phyloP scores from a whole-genome alignment of 2,797 vertebrate species.

The Hypotaenidia philippensis region DNA sequence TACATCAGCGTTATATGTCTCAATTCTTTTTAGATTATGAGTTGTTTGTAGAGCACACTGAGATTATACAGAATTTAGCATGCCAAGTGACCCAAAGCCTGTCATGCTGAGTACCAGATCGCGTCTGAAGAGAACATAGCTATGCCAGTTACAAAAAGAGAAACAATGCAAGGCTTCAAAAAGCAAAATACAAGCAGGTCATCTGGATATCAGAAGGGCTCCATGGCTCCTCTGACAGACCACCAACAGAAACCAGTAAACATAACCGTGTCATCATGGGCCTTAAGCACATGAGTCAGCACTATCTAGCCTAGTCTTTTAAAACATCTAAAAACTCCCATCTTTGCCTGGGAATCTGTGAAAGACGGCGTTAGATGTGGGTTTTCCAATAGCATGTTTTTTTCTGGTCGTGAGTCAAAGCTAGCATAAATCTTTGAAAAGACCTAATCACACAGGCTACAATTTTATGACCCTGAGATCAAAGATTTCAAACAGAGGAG shows the following conservation, averaged over 20 bases:
- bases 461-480: neutral
- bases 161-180: neutral
- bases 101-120: neutral
- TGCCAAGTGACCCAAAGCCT: conserved; percentile 8
- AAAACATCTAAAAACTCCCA: neutral
- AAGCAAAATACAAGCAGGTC: neutral
- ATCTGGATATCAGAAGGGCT: neutral
- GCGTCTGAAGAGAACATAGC: neutral
- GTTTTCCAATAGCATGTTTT: neutral
- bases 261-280: neutral
- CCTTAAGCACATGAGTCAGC: neutral
- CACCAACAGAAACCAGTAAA: neutral
- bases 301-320: neutral
- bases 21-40: conserved; percentile 49
- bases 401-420: neutral
- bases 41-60: conserved; percentile 24
- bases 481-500: neutral
- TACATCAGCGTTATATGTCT: neutral
- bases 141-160: neutral
- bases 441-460: neutral
- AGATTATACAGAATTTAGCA: conserved; percentile 2
- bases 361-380: neutral
- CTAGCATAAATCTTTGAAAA: neutral
- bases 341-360: neutral
- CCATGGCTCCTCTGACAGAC: neutral